A percentile compares a stretch with the other conserved stretches of the same genome.
Evolutionary conservation across 2,888 invertebrate genomes (phyloP).

Genomic region (Habrosyne pyritoides): DNA sequence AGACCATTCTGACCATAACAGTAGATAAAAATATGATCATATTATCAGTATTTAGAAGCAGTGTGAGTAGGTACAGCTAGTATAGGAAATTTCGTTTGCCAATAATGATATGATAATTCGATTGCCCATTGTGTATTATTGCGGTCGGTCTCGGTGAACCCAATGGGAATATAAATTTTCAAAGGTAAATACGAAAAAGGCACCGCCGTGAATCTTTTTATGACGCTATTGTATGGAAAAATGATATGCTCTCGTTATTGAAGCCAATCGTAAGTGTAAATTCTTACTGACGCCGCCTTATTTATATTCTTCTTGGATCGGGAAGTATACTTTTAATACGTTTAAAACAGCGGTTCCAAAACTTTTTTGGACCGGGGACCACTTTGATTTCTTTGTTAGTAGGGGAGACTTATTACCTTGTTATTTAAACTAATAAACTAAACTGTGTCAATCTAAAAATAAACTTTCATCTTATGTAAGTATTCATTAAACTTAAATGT

Average conservation of each 20-base stretch:
- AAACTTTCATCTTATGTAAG: too few relatives aligned
- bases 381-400: too few relatives aligned
- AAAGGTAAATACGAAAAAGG: conserved; percentile 75
- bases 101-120: conserved; percentile 78
- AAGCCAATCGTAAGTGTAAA: conserved; percentile 50
- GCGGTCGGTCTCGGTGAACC: conserved; percentile 68
- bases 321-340: too few relatives aligned
- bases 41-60: conserved; percentile 23
- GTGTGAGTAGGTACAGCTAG: conserved; percentile 29
- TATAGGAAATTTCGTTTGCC: conserved; percentile 48
- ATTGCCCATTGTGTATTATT: conserved; percentile 76
- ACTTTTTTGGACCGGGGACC: too few relatives aligned
- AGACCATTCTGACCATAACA: too few relatives aligned
- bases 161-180: conserved; percentile 77
- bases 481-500: too few relatives aligned
- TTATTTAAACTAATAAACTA: too few relatives aligned
- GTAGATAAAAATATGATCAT: too few relatives aligned
- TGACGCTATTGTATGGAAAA: conserved; percentile 64
- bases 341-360: too few relatives aligned
- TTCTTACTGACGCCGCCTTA: conserved; percentile 41
- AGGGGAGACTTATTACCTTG: too few relatives aligned
- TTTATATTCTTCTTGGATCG: conserved; percentile 31
- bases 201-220: conserved; percentile 71
- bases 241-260: conserved; percentile 61
- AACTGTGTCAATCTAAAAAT: too few relatives aligned